Conservation (phyloP, 2,113 vertebrate genomes). For the Gadus chalcogrammus region DNA sequence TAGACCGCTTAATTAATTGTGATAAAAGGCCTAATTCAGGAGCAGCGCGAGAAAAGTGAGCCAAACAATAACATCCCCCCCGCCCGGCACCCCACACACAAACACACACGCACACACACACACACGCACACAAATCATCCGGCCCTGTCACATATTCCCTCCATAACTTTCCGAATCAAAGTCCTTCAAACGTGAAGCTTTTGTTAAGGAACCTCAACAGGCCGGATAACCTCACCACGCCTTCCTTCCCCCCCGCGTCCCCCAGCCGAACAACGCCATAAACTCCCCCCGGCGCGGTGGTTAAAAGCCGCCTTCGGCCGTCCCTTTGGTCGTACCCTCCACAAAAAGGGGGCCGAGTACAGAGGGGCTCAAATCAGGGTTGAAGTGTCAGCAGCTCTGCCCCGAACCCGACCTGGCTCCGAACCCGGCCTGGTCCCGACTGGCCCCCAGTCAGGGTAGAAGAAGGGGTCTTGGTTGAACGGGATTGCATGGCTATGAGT, state of each 20-base stretch:
- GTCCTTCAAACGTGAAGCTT: constrained; percentile 67
- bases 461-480: constrained; percentile 66
- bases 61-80: constrained; percentile 72
- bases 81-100: no score
- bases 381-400: constrained; percentile 28
- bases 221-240: constrained; percentile 42
- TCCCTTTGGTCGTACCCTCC: constrained; percentile 46
- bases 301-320: constrained; percentile 22
- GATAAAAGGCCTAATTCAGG: constrained; percentile 79
- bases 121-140: constrained; percentile 68
- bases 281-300: no score
- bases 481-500: constrained; percentile 80
- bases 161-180: constrained; percentile 74
- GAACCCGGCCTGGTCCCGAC: constrained; percentile 64
- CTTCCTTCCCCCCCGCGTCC: constrained; percentile 23
- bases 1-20: constrained; percentile 80
- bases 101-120: no score
- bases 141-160: constrained; percentile 72
- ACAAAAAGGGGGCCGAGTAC: constrained; percentile 47
- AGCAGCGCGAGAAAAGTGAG: constrained; percentile 66
- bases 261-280: no score
- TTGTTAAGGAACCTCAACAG: constrained; percentile 58
- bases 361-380: constrained; percentile 40
- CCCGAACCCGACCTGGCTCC: no score
- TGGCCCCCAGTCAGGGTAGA: constrained; percentile 60